These are phyloP conservation scores for Ypsolopha scabrella DNA, from an alignment of 2,888 invertebrate species.

Conservation along the genomic window DNA sequence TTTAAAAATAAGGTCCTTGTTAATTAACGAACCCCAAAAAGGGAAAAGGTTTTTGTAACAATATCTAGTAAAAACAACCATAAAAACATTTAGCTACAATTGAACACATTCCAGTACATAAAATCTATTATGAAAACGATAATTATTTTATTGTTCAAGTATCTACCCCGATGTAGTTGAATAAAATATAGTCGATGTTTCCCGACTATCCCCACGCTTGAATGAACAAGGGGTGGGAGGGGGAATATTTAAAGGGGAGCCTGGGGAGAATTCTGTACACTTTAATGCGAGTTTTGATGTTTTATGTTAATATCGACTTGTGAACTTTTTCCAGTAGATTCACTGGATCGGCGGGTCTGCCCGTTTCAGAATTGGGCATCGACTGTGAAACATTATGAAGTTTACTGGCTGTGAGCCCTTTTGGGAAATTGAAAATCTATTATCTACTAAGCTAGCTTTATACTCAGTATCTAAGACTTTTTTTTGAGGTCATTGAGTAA, in stretches of 20 bases:
- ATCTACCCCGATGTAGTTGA: conserved; percentile 53
- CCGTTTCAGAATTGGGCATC: no score
- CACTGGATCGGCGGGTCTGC: conserved; percentile 26
- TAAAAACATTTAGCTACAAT: conserved; percentile 16
- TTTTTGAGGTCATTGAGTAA: no score
- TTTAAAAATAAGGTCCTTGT: no score
- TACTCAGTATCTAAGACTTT: no score
- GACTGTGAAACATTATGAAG: no score
- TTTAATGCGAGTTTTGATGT: conserved; percentile 69
- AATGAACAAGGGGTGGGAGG: conserved; percentile 32
- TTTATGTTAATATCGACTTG: conserved; percentile 60
- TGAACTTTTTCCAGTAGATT: conserved; percentile 42
- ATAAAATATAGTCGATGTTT: conserved; percentile 47
- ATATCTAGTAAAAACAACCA: not conserved
- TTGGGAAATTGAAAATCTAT: not conserved
- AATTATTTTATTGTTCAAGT: conserved; percentile 69
- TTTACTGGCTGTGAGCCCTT: no score
- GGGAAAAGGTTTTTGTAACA: no score
- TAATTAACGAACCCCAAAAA: no score
- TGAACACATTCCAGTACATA: conserved; percentile 54
- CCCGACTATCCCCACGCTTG: conserved; percentile 28
- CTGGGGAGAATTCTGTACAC: conserved; percentile 28
- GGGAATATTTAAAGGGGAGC: conserved; percentile 42
- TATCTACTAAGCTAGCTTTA: not conserved
- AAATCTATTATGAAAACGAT: conserved; percentile 58